A percentile compares a stretch with the other conserved stretches of the same genome.
These are phyloP conservation scores for Chelon labrosus DNA, from an alignment of 2,797 vertebrate genomes.

Conservation along the genomic window DNA sequence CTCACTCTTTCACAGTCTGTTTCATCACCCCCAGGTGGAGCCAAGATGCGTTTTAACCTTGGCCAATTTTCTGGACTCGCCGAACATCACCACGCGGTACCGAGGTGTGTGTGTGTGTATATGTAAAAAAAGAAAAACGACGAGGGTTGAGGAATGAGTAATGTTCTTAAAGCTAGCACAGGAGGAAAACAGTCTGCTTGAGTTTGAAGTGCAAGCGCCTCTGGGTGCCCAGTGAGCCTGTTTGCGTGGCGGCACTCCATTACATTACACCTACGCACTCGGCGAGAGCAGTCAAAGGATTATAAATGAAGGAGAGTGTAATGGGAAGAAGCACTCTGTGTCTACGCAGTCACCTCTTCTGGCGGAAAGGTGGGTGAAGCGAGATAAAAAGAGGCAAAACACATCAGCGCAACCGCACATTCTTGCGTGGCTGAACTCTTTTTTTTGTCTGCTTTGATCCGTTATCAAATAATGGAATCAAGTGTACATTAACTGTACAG, in stretches of 20 bases:
- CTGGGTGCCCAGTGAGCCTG: constrained; percentile 52
- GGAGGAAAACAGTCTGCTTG: constrained; percentile 31
- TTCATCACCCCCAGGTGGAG: background rate
- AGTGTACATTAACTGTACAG: constrained; percentile 22
- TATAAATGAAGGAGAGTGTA: constrained; percentile 71
- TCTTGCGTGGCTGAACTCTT: constrained; percentile 29
- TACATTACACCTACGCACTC: constrained; percentile 73
- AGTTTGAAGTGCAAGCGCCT: constrained; percentile 60
- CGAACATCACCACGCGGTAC: constrained; percentile 29
- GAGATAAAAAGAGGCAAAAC: constrained; percentile 31
- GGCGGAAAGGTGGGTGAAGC: constrained; percentile 24
- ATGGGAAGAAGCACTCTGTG: constrained; percentile 53
- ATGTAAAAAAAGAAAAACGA: background rate
- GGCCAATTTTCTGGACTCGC: constrained; percentile 7
- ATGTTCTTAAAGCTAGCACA: constrained; percentile 41
- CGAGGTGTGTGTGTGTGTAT: background rate
- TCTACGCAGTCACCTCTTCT: constrained; percentile 32
- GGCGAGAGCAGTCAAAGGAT: constrained; percentile 67
- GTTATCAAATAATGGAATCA: constrained; percentile 62
- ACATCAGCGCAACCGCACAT: background rate
- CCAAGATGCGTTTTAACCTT: constrained; percentile 19
- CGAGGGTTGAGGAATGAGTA: constrained; percentile 23
- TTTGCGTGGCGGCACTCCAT: constrained; percentile 60
- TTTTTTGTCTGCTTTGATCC: constrained; percentile 39
- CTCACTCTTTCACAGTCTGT: background rate